Evolutionary conservation across 2,113 vertebrate species (phyloP).

Genomic region (Oncorhynchus gorbuscha): DNA sequence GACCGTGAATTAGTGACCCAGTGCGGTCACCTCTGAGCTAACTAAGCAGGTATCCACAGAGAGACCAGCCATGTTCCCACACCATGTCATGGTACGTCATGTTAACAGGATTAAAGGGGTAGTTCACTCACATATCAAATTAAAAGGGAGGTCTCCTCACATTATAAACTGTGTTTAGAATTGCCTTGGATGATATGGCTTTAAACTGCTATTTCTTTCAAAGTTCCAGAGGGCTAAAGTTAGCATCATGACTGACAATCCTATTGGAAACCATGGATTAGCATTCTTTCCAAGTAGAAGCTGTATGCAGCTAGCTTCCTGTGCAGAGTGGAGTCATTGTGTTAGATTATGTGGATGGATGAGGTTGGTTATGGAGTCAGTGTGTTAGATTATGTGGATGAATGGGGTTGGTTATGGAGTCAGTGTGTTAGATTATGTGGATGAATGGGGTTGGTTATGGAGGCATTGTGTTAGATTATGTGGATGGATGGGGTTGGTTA

Average conservation of each 20-base stretch:
- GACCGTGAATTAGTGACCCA: background rate
- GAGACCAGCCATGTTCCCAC: background rate
- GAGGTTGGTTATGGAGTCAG: too few relatives aligned
- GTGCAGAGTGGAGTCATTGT: background rate
- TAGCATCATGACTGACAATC: background rate
- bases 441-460: too few relatives aligned
- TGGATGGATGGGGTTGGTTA: too few relatives aligned
- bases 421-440: too few relatives aligned
- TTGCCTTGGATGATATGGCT: background rate
- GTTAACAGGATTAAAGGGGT: background rate
- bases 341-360: too few relatives aligned
- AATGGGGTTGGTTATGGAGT: too few relatives aligned
- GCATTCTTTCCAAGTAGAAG: background rate
- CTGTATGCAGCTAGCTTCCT: background rate
- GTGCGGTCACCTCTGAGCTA: background rate
- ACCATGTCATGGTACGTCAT: background rate
- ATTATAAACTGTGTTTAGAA: background rate
- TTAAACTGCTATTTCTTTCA: background rate
- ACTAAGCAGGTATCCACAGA: background rate
- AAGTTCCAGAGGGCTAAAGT: background rate
- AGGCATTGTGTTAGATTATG: too few relatives aligned
- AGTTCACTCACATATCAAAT: background rate
- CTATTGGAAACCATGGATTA: background rate
- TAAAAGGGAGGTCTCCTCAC: background rate
- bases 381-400: too few relatives aligned